Percentiles rank a stretch among this genome's conserved stretches.
Conservation (phyloP, 2,888 invertebrate species). For the Cryptophagus acutangulus region DNA sequence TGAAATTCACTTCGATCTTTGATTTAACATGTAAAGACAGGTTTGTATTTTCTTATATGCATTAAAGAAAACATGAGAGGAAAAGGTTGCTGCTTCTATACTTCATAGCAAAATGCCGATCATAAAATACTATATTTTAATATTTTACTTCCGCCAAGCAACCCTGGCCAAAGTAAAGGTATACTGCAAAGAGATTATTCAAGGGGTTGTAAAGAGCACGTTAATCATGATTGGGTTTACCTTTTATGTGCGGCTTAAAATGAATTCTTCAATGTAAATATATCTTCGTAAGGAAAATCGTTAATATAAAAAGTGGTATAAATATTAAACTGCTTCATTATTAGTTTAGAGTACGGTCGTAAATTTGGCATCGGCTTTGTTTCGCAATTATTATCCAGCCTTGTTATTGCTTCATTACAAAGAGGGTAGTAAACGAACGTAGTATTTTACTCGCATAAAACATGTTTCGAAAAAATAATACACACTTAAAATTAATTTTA, state of each 20-base stretch:
- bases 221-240: slow-evolving; percentile 16
- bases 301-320: background rate
- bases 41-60: too few relatives aligned
- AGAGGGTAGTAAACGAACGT: too few relatives aligned
- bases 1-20: slow-evolving; percentile 11
- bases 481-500: too few relatives aligned
- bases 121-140: slow-evolving; percentile 15
- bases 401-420: too few relatives aligned
- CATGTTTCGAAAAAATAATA: too few relatives aligned
- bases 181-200: slow-evolving; percentile 15
- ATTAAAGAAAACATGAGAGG: slow-evolving; percentile 8
- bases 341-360: background rate
- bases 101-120: slow-evolving; percentile 11
- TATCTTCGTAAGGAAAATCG: background rate
- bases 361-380: background rate
- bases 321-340: background rate
- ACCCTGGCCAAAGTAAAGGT: slow-evolving; percentile 8
- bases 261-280: slow-evolving; percentile 1
- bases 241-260: slow-evolving; percentile 9
- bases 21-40: slow-evolving; percentile 8
- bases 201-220: slow-evolving; percentile 13
- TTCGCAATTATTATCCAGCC: background rate
- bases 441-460: too few relatives aligned
- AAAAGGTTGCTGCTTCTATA: slow-evolving; percentile 9
- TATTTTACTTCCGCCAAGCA: slow-evolving; percentile 10